phyloP scores from a whole-genome alignment of 2,888 invertebrate genomes.

The Melieria omissa region DNA sequence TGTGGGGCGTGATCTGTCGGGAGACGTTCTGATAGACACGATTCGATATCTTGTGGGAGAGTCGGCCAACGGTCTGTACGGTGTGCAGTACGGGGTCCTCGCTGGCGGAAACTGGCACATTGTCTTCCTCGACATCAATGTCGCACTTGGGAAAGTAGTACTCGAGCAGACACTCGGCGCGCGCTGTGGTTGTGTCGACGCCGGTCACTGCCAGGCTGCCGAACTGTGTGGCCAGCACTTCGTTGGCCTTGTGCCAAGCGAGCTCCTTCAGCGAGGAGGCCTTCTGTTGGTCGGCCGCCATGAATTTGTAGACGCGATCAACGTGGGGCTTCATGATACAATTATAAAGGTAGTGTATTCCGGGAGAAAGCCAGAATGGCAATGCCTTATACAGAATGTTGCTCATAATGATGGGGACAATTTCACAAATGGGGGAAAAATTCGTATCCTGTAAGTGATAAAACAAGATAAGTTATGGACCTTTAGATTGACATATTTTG shows the following conservation, averaged over 20 bases:
- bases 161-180: constrained; percentile 79
- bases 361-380: too few species aligned
- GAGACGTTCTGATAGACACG: constrained; percentile 77
- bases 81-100: constrained; percentile 78
- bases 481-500: too few species aligned
- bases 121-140: constrained; percentile 69
- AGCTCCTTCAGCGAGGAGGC: constrained; percentile 75
- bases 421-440: too few species aligned
- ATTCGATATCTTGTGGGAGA: constrained; percentile 78
- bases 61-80: constrained; percentile 77
- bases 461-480: too few species aligned
- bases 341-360: too few species aligned
- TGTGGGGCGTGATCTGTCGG: constrained; percentile 71
- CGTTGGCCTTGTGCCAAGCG: constrained; percentile 79
- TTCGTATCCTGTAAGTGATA: too few species aligned
- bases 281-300: constrained; percentile 68
- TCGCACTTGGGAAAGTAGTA: constrained; percentile 76
- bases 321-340: too few species aligned
- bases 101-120: constrained; percentile 70
- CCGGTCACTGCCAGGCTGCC: constrained; percentile 76
- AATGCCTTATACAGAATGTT: too few species aligned
- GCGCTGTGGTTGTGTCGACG: constrained; percentile 75
- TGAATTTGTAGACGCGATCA: constrained; percentile 63
- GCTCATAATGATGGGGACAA: too few species aligned
- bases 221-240: constrained; percentile 75